Conservation (phyloP, 2,797 vertebrate genomes). For the Pantherophis alleghaniensis region DNA sequence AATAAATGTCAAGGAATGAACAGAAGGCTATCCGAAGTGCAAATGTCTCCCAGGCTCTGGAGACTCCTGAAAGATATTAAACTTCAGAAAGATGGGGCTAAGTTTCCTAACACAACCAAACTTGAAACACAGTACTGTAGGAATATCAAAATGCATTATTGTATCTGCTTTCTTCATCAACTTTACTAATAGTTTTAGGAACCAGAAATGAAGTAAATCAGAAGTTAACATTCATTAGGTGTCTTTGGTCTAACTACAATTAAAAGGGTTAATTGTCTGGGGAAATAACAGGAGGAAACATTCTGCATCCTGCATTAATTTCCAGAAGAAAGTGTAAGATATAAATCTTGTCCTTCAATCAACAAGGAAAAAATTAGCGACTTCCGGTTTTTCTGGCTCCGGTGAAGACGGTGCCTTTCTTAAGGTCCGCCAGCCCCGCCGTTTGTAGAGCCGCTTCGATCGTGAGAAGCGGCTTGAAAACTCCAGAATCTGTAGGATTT, state of each 20-base stretch:
- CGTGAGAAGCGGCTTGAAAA: no score
- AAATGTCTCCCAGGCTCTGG: neutral
- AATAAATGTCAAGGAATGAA: neutral
- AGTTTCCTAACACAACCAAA: constrained; percentile 54
- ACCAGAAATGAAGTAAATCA: constrained; percentile 47
- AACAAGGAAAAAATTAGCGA: neutral
- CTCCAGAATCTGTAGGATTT: no score
- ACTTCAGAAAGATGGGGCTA: constrained; percentile 27
- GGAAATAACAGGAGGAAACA: neutral
- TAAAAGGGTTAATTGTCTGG: neutral
- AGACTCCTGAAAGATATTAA: constrained; percentile 42
- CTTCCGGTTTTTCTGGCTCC: no score
- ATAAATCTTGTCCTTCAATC: neutral
- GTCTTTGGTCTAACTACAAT: neutral
- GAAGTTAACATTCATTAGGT: constrained; percentile 54
- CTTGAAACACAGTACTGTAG: constrained; percentile 18
- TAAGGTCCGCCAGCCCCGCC: no score
- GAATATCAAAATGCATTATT: constrained; percentile 39
- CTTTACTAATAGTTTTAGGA: constrained; percentile 44
- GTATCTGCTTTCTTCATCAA: constrained; percentile 51
- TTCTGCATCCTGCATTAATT: neutral
- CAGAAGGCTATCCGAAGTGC: neutral
- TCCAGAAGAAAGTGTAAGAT: neutral
- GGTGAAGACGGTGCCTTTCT: no score
- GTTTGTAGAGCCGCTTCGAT: no score